phyloP scores from a whole-genome alignment of 2,888 invertebrate species.

The Urechis unicinctus region DNA sequence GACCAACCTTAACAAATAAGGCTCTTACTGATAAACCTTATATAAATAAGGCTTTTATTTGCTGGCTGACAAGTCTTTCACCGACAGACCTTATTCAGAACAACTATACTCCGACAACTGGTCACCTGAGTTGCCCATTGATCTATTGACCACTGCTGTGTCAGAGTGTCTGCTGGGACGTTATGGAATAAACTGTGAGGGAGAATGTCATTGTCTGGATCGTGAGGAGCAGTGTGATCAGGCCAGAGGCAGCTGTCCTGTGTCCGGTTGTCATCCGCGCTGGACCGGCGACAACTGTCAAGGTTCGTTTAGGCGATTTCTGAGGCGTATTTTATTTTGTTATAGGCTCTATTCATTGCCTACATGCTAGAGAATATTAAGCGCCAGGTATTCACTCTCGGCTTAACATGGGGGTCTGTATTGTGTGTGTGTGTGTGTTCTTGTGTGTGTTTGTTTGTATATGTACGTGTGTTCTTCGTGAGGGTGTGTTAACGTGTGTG shows the following conservation, averaged over 20 bases:
- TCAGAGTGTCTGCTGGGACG: slow-evolving; percentile 40
- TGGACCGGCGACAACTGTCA: slow-evolving; percentile 43
- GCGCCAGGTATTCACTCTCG: too few species aligned
- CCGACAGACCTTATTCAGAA: too few species aligned
- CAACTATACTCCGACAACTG: too few species aligned
- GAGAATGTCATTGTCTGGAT: slow-evolving; percentile 44
- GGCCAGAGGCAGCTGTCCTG: slow-evolving; percentile 35
- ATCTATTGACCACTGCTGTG: too few species aligned
- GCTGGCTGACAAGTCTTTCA: too few species aligned
- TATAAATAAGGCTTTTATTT: too few species aligned
- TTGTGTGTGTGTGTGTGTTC: neutral
- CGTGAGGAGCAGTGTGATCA: slow-evolving; percentile 36
- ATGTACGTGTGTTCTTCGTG: neutral
- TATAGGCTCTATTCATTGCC: neutral
- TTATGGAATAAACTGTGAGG: slow-evolving; percentile 41
- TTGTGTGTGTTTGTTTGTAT: too few species aligned
- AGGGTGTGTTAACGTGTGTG: neutral
- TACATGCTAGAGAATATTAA: neutral
- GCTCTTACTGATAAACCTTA: too few species aligned
- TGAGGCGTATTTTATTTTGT: neutral
- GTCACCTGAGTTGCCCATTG: too few species aligned
- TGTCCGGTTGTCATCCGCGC: slow-evolving; percentile 33
- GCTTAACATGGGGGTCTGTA: neutral
- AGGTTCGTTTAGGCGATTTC: slow-evolving; percentile 9
- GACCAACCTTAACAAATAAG: too few species aligned